Base-by-base conservation (phyloP, 1,140 invertebrate genomes). In the Helicorthomorpha holstii region DNA sequence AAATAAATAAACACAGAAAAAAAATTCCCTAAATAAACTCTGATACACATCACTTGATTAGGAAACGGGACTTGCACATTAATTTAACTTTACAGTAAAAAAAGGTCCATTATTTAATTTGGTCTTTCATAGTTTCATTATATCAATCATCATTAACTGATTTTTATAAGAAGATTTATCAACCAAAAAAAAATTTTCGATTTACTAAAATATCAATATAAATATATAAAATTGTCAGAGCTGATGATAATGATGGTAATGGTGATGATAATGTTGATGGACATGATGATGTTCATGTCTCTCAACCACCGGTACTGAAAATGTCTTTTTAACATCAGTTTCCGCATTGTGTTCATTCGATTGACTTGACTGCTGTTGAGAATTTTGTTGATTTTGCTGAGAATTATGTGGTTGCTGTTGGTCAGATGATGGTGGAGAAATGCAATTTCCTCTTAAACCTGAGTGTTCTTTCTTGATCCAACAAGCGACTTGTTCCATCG, bases 201-300 rank as follows among this genome's bases (percentile, higher is more conserved):
- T n/a, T n/a, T n/a, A n/a, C n/a, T n/a, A n/a, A n/a, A n/a, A n/a
- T n/a, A n/a, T n/a, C n/a, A n/a, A n/a, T n/a, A n/a, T n/a, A 41
- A 41, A 41, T 19, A 41, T 12, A 41, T 12, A 41, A 41, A 41
- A 41, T 12, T 19, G 12, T 19, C 52, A 56, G 47, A 54, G 49
- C 19, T 61, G 56, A 48, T 67, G 60, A 63, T 80, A 84, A 67
- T 85, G 82, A 68, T 86, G 81, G 66, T 85, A 84, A 60, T 86
- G 82, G 66, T 85, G 82, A 63, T 86, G 83, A 58, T 84, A 80
- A 58, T 86, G 82, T 62, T 85, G 80, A 60, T 86, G 82, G 51
- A 85, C 77, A 63, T 85, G 82, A 61, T 76, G 75, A 55, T 76
- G 73, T 57, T 75, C 71, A 53, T 74, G 72, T 50, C 67, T 60